Base-by-base conservation (phyloP, 1,140 invertebrate species). In the Drosophila carrolli region DNA sequence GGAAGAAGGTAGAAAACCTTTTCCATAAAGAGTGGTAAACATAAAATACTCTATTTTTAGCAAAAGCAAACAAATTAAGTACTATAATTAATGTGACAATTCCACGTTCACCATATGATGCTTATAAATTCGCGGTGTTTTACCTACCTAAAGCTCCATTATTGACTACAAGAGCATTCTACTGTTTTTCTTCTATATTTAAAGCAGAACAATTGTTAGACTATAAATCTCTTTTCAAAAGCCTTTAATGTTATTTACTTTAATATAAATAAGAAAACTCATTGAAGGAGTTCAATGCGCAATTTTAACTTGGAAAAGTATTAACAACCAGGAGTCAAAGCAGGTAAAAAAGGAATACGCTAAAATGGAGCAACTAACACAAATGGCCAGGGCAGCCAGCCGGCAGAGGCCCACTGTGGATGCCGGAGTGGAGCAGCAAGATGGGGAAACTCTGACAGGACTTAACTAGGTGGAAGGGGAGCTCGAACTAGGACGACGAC, bases 381-480 rank as follows among this genome's bases (percentile, higher is more conserved):
- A 63, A 70, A 41, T 60, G 57, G 65, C 61, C 57, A 79, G 61
- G 59, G 29, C 55, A 65, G 57, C 56, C 57, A 29, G 46, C 48
- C 55, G 38, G 41, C 56, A 78, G 58, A n/a, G 19, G 44, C 46
- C 54, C 38, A 32, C 14, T 35, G 27, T 23, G 27, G 48, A 44
- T 46, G 48, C 27, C n/a, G 48, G 19, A 43, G 60, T 23, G 29
- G 62, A 75, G 71, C 53, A 32, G 47, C 58, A 29, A 23, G 19
- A 29, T 19, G 61, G 58, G 43, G 46, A 51, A 32, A 38, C 44
- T 59, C 47, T 66, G 75, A 63, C 55, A 70, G 80, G 66, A 71
- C 57, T 41, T 65, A 70, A 78, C 76, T 67, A 44, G 67, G 23
- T 40, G 51, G 35, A 16, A 32, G 14, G 56, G 35, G 23, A 14